Evolutionary conservation across 2,888 invertebrate species (phyloP), one percentile per base, ranked within the genome.

Genomic region (Sarcophaga rosellei): DNA sequence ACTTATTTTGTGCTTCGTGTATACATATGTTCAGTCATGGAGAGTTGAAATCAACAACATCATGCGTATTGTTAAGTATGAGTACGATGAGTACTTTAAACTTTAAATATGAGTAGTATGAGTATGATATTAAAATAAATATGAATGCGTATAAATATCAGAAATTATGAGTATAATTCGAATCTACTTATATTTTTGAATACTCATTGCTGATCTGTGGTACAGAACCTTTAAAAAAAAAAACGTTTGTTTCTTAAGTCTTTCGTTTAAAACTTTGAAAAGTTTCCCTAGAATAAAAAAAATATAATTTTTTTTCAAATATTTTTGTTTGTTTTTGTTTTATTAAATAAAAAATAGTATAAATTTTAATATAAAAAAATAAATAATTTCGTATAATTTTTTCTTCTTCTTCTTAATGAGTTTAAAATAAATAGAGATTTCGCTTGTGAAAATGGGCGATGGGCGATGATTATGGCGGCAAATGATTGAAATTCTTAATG

Each of bases 401-500:
- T 53, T 53, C 15, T 3, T 53, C 17, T 75, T 70, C 4, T 65
- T 45, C 3, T 70, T 65, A 45, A 65, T 59, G 62, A 75, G 70
- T 23, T 45, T 80, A 79, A 84, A 47, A 53, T 53, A 66, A 70
- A 63, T 65, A 76, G 11, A 47, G 68, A 68, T 4, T 53, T 11
- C 20, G 15, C 57, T 25, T 62, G 21, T 11, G 57, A 86, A 69
- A 80, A 69, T 73, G n/a, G n/a, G n/a, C n/a, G n/a, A 75, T 81
- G 83, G 81, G 80, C 86, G 80, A 47, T 81, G 83, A 81, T 47
- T 53, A 69, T 77, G 83, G 73, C 72, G 79, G 76, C 77, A 81
- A 66, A 83, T 77, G 45, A 65, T 21, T 63, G 44, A 69, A 66
- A 20, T 72, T 66, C 47, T 21, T 20, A 10, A 57, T 4, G 45